These are phyloP conservation scores for Rallus crepitans DNA, from an alignment of 2,797 vertebrate genomes.

Conservation along the genomic window DNA sequence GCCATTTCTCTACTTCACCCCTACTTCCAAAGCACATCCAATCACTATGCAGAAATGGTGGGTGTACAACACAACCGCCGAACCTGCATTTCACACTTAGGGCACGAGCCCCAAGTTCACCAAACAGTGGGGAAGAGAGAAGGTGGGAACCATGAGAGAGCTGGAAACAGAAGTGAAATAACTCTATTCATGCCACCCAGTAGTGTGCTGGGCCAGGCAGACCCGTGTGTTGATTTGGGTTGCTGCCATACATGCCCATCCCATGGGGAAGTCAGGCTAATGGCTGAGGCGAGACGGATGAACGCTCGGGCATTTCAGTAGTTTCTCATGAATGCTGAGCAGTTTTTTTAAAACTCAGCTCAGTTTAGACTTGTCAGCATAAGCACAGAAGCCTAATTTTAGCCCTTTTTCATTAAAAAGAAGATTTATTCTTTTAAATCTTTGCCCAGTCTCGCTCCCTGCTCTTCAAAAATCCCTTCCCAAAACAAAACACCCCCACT, in stretches of 20 bases:
- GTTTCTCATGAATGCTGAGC: constrained; percentile 25
- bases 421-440: constrained; percentile 35
- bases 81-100: not conserved
- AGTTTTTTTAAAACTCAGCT: constrained; percentile 25
- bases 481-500: constrained; percentile 9
- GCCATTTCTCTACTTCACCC: not conserved
- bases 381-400: not conserved
- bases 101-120: fast-evolving
- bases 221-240: not conserved
- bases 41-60: fast-evolving
- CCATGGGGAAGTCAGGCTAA: not conserved
- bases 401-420: not conserved
- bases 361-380: constrained; percentile 5
- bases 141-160: not conserved
- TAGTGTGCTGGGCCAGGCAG: not conserved
- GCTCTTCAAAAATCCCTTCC: constrained; percentile 10
- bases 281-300: not conserved
- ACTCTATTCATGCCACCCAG: not conserved
- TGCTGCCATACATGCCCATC: not conserved
- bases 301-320: not conserved
- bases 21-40: fast-evolving
- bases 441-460: not conserved
- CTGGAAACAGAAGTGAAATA: not conserved
- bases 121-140: not conserved
- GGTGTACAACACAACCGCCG: not conserved